These are phyloP conservation scores for Heliconius eleuchia DNA, from an alignment of 1,140 invertebrate species.

Conservation along the genomic window DNA sequence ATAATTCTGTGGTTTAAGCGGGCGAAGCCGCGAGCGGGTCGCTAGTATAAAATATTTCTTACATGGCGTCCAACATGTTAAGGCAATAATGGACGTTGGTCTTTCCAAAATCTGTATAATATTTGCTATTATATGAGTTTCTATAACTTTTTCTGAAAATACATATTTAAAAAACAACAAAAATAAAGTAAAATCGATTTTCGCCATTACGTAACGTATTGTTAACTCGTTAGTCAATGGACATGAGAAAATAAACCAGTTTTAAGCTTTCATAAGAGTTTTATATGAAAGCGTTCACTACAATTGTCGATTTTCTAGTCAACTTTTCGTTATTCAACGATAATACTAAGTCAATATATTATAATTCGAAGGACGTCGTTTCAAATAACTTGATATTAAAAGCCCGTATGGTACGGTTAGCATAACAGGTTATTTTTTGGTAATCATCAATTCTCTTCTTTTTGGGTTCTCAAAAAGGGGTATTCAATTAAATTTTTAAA, in stretches of 20 bases:
- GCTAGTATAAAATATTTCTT: constrained; percentile 32
- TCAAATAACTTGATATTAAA: not conserved
- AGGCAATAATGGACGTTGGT: constrained; percentile 47
- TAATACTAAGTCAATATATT: not conserved
- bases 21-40: no score
- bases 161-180: constrained; percentile 28
- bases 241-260: not conserved
- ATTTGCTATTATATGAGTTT: constrained; percentile 45
- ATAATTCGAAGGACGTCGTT: not conserved
- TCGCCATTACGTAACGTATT: not conserved
- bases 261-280: not conserved
- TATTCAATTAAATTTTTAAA: not conserved
- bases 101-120: constrained; percentile 45
- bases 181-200: constrained; percentile 17
- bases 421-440: not conserved
- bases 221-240: not conserved
- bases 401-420: not conserved
- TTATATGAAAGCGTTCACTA: not conserved
- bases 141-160: constrained; percentile 18
- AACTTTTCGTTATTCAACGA: not conserved
- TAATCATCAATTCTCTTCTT: no score
- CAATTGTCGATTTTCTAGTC: not conserved
- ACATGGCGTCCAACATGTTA: constrained; percentile 55
- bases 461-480: no score
- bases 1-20: no score